Conservation (phyloP, 2,888 invertebrate species). For the Sclerodermus sp. region DNA sequence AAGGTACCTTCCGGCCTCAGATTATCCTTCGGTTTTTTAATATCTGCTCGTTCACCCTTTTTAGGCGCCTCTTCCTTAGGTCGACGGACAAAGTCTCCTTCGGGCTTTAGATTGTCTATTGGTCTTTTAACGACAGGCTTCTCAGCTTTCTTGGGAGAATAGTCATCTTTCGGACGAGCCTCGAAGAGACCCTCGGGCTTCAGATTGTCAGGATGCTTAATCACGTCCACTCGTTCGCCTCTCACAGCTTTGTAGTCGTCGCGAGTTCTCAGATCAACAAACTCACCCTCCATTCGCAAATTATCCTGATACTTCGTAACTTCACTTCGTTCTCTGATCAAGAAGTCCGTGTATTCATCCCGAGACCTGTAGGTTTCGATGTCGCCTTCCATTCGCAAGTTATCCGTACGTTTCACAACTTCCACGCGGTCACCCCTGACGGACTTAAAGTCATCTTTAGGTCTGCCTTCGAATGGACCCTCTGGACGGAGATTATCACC, state of each 20-base stretch:
- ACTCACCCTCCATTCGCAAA: conserved; percentile 67
- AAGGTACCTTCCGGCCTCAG: conserved; percentile 35
- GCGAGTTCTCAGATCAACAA: conserved; percentile 60
- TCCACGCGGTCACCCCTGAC: conserved; percentile 42
- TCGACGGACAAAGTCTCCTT: conserved; percentile 59
- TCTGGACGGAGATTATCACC: conserved; percentile 51
- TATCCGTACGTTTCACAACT: conserved; percentile 58
- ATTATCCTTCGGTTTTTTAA: conserved; percentile 41
- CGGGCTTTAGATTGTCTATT: conserved; percentile 62
- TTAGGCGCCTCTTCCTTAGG: conserved; percentile 38
- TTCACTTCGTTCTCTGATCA: conserved; percentile 61
- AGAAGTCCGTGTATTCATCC: conserved; percentile 58
- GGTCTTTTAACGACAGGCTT: conserved; percentile 56
- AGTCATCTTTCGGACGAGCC: conserved; percentile 58
- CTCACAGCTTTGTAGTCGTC: conserved; percentile 62
- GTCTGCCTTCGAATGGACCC: conserved; percentile 49
- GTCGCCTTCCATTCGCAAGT: conserved; percentile 58
- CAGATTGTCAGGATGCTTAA: conserved; percentile 56
- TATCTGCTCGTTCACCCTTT: conserved; percentile 21
- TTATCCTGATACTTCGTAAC: conserved; percentile 68
- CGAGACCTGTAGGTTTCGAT: conserved; percentile 52
- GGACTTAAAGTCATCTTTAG: conserved; percentile 56
- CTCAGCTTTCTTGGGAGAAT: conserved; percentile 45
- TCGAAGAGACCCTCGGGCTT: conserved; percentile 59
- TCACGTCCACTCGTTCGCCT: conserved; percentile 65